These are phyloP conservation scores for Agrotis puta DNA, from an alignment of 2,888 invertebrate genomes.

Conservation along the genomic window DNA sequence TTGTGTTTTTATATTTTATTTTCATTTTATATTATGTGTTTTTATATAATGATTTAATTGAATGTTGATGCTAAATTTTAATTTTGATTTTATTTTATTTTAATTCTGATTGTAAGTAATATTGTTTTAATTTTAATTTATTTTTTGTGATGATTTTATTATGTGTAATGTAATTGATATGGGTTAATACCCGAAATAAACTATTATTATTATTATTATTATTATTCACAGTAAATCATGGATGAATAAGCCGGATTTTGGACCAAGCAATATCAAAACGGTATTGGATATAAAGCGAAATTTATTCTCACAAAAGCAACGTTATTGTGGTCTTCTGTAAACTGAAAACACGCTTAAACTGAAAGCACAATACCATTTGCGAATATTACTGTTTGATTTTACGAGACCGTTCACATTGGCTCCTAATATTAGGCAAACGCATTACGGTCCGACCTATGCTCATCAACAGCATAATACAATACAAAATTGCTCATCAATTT, in stretches of 20 bases:
- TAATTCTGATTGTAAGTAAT: no score
- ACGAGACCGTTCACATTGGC: not conserved
- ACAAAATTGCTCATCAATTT: constrained; percentile 25
- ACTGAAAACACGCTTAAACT: constrained; percentile 14
- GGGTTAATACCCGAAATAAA: no score
- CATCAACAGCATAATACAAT: constrained; percentile 8
- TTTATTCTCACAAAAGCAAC: constrained; percentile 28
- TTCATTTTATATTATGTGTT: no score
- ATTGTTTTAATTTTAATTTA: no score
- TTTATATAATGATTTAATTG: no score
- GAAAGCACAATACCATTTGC: constrained; percentile 35
- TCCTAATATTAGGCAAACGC: constrained; percentile 7
- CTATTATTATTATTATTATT: no score
- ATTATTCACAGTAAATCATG: not conserved
- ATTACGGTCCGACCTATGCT: constrained; percentile 1
- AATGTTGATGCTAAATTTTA: no score
- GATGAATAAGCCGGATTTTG: not conserved
- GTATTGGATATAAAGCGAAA: constrained; percentile 1
- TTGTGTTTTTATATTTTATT: no score
- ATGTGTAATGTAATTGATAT: no score
- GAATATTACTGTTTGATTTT: constrained; percentile 30
- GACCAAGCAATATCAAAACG: not conserved
- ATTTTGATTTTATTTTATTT: no score
- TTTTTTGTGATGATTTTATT: no score
- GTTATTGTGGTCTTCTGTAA: constrained; percentile 1